Percentiles rank a stretch among this genome's conserved stretches.
These are phyloP conservation scores for Entomobrya proxima DNA, from an alignment of 2,888 invertebrate species.

Conservation along the genomic window DNA sequence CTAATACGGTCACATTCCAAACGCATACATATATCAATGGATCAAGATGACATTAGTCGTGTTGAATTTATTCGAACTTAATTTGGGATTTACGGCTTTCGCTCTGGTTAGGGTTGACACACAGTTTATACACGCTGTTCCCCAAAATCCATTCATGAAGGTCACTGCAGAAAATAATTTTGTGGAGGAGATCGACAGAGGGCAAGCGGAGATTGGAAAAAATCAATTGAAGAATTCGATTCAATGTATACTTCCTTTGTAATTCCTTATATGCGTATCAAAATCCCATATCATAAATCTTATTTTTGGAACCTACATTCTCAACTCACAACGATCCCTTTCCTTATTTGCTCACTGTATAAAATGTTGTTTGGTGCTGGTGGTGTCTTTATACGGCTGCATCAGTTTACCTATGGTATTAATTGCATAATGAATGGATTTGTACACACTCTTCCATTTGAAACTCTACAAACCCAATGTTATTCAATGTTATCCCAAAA, in stretches of 20 bases:
- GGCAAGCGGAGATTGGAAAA: conserved; percentile 22
- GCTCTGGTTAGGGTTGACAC: background rate
- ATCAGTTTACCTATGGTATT: background rate
- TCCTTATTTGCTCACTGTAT: background rate
- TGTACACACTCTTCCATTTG: no score
- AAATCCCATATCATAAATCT: conserved; percentile 62
- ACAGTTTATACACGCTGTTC: background rate
- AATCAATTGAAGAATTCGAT: conserved; percentile 58
- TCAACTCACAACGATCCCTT: background rate
- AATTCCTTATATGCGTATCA: conserved; percentile 61
- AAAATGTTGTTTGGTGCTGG: background rate
- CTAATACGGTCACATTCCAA: conserved; percentile 21
- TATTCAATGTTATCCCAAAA: conserved; percentile 39
- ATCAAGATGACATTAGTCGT: conserved; percentile 26
- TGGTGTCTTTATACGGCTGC: conserved; percentile 18
- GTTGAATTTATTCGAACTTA: conserved; percentile 38
- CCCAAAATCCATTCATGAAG: conserved; percentile 2
- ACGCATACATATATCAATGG: background rate
- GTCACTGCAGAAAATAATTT: background rate
- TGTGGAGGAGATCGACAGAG: background rate
- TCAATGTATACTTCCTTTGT: conserved; percentile 16
- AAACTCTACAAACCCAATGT: no score
- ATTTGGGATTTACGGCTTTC: conserved; percentile 39
- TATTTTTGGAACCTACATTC: conserved; percentile 1
- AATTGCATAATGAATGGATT: conserved; percentile 26